Evolutionary conservation across 2,888 invertebrate species (phyloP).

Genomic region (Tuta absoluta): DNA sequence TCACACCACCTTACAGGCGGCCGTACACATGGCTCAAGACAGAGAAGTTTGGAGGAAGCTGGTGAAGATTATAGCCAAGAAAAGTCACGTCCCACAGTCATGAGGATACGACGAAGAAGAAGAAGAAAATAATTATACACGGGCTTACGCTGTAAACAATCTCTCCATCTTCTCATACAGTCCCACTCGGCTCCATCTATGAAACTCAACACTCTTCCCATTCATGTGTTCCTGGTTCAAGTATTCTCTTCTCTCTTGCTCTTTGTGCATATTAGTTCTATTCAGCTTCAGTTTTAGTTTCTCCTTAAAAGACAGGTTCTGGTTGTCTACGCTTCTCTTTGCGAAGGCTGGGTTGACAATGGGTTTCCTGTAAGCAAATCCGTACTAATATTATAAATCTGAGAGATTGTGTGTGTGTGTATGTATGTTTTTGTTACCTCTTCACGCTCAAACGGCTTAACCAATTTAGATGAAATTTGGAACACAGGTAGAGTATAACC

Average conservation of each 20-base stretch:
- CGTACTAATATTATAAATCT: too few relatives aligned
- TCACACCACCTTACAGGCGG: too few relatives aligned
- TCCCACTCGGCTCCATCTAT: conserved; percentile 82
- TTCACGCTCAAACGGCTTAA: too few relatives aligned
- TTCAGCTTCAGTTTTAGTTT: conserved; percentile 64
- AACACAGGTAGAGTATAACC: too few relatives aligned
- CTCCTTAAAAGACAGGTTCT: conserved; percentile 55
- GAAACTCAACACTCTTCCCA: conserved; percentile 68
- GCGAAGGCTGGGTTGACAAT: conserved; percentile 67
- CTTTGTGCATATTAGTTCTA: conserved; percentile 62
- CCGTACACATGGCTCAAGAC: too few relatives aligned
- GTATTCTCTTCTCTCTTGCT: conserved; percentile 52
- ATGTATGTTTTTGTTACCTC: too few relatives aligned
- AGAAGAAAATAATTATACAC: not conserved
- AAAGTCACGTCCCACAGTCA: too few relatives aligned
- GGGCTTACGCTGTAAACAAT: conserved; percentile 83
- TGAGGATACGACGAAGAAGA: too few relatives aligned
- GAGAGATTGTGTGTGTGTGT: too few relatives aligned
- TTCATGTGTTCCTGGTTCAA: conserved; percentile 56
- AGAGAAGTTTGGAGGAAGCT: too few relatives aligned
- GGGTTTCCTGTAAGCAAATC: conserved; percentile 22
- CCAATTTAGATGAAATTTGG: too few relatives aligned
- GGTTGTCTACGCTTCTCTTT: conserved; percentile 59
- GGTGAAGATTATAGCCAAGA: too few relatives aligned
- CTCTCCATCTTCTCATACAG: conserved; percentile 83